Conservation (phyloP, 2,113 vertebrate genomes). For the Hiodon alosoides region DNA sequence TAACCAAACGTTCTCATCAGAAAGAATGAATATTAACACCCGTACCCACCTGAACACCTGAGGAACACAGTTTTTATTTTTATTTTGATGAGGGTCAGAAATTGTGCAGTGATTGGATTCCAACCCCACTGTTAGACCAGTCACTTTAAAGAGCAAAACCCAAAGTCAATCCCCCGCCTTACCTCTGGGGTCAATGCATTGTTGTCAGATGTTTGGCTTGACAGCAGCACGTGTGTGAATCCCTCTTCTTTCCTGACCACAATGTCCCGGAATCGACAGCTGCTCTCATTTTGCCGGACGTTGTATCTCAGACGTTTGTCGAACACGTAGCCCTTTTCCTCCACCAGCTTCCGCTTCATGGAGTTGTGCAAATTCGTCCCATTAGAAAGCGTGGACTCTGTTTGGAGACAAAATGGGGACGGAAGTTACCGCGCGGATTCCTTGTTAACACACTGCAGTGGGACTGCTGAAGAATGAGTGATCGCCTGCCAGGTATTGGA, state of each 20-base stretch:
- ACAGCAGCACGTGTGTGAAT: conserved; percentile 92
- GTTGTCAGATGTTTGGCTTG: conserved; percentile 94
- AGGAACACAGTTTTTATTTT: not conserved
- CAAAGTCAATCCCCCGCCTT: conserved; percentile 37
- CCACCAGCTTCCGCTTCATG: conserved; percentile 82
- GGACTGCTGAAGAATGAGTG: not conserved
- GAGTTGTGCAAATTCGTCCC: conserved; percentile 76
- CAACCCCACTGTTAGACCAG: not conserved
- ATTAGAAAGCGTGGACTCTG: conserved; percentile 77
- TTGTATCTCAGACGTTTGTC: conserved; percentile 97
- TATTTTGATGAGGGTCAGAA: not conserved
- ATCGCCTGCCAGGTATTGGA: not conserved
- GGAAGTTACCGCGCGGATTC: conserved; percentile 3
- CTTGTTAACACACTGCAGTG: no score
- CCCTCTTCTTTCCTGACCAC: conserved; percentile 95
- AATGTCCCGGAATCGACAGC: conserved; percentile 95
- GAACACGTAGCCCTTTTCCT: conserved; percentile 89
- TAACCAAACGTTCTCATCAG: not conserved
- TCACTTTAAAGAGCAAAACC: not conserved
- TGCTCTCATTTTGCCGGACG: conserved; percentile 88
- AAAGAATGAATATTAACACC: not conserved
- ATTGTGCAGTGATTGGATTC: not conserved
- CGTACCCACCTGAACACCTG: not conserved
- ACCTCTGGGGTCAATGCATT: conserved; percentile 96
- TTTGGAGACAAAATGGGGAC: conserved; percentile 24